Base-by-base conservation (phyloP, 1,140 invertebrate genomes). In the Hermetia illucens region DNA sequence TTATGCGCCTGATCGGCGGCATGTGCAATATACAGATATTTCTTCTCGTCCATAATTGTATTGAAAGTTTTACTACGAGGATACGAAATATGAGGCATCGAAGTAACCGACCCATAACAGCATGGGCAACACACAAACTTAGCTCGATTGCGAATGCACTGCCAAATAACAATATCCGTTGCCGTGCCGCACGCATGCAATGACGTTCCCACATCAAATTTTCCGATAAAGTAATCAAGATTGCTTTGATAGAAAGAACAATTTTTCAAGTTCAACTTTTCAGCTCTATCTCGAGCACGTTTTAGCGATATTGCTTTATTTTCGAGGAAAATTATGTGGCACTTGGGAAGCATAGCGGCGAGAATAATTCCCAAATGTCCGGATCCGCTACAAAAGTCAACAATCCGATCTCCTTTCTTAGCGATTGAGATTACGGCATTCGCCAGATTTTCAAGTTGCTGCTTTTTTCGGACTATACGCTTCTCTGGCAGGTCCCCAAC, bases 161-260 rank as follows among this genome's bases (percentile, higher is more conserved):
- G 81, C 42, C 87, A 72, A 33, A 96, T 65, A 1, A 95, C 89
- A 39, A 95, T 71, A 64, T 97, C 92, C 10, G 88, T 94, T 3
- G 90, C 89, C 9, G 89, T 79, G 12, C 92, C 92, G 65, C 92
- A 97, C 3, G 90, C 91, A 66, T 96, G 92, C 30, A 97, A 62
- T 10, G 82, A 84, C 15, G 84, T 68, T 3, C 91, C 91, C 43
- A 95, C 75, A 46, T 91, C 72, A 65, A 84, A 84, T 32, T 70
- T 49, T 5, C 77, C 81, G 43, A 69, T 69, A 51, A 82, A 86
- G 58, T 90, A 91, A 55, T 86, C 79, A 39, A 89, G 69, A 64
- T 91, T 90, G 49, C 81, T 80, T 60, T 95, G 90, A 53, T 81
- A 80, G 49, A 90, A 75, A 13, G 59, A 66, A 3, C 94, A 69